Evolutionary conservation across 92 coral and sea anemone genomes (phyloP), one percentile per base, ranked within the genome.

Genomic region (Desmophyllum pertusum): DNA sequence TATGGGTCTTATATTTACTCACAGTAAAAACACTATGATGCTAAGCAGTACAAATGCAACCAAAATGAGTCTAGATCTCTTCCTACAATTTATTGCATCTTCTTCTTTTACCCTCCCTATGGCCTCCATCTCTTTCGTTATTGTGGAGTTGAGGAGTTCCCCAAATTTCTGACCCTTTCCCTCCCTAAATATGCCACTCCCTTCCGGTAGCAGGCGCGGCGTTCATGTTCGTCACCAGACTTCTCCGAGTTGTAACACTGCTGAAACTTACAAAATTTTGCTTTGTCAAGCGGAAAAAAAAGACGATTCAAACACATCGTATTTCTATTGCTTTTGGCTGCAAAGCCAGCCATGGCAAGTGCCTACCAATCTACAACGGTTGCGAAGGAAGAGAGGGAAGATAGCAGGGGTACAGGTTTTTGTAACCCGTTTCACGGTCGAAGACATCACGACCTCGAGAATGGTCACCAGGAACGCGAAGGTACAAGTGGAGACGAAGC

Each of bases 331-430:
- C 66, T 38, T 39, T 21, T 53, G 57, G 78, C 72, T 57, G 71
- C 14, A 5, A 59, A 61, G 41, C 70, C 88, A 41, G 83, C 59
- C 61, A 96, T 96, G 98, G 96, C 91, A 51, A 84, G 93, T 70
- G 95, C 98, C 21, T 96, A 96, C 74, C 98, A 94, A 77, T 93
- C 98, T 21, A 96, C 98, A 38, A 94, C 98, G 52, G 95, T 94
- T 82, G 45, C 36, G 48, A 70, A 59, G 46, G 78, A 82, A 53
- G 86, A 57, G 2, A 82, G 23, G 31, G 71, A 82, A 27, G 72
- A 42, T 2, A 5, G 61, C 33, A 50, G 70, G 27, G 27, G 31
- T 9, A 42, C 72, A 2, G 55, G 17, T 0, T 82, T 61, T 73
- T 82, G 86, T 70, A 82, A 82, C 59, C 86, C 86, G 36, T 82